Evolutionary conservation across 2,888 invertebrate genomes (phyloP), one percentile per base, ranked within the genome.

Genomic region (Parochlus steinenii): DNA sequence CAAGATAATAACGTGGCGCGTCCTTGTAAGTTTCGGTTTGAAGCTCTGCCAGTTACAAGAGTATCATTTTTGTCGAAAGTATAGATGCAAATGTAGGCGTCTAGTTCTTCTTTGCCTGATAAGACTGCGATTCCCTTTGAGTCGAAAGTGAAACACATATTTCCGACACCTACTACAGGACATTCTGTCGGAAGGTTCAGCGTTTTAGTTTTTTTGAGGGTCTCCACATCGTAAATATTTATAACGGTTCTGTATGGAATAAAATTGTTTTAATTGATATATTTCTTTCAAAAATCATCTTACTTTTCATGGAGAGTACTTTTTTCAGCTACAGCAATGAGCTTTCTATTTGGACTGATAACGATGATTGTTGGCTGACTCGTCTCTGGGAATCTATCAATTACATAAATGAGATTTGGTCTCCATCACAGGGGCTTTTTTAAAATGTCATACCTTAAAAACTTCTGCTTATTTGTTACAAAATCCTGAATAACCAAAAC

Each of bases 71-170:
- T 83, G 81, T 58, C 77, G 73, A 49, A 83, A 66, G 58, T 83
- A 62, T 45, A 68, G 73, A 74, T 79, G 78, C 53, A 87, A 3
- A 59, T 28, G 34, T 47, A 51, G 39, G 55, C 54, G n/a, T 53
- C 87, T 0, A 89, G 86, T 41, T 76, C 75, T 3, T 80, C 80
- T n/a, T n/a, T n/a, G n/a, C n/a, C n/a, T 1, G 82, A 80, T 19
- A 92, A 71, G 1, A 79, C 71, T 2, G 79, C 71, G 8, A 93
- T 53, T 43, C 76, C 75, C 51, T 80, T 81, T 3, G 78, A 82
- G 53, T 92, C 90, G 40, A 64, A 72, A 1, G 83, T 79, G 48
- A 93, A 89, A 18, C 73, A 69, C 2, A 85, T 59, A 38, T 74
- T 71, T 8, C 73, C 71, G 49, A 78, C 79, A 47, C 74, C 74